These are phyloP conservation scores for Zelostemma sp. DNA, from an alignment of 1,140 invertebrate species.

Conservation along the genomic window DNA sequence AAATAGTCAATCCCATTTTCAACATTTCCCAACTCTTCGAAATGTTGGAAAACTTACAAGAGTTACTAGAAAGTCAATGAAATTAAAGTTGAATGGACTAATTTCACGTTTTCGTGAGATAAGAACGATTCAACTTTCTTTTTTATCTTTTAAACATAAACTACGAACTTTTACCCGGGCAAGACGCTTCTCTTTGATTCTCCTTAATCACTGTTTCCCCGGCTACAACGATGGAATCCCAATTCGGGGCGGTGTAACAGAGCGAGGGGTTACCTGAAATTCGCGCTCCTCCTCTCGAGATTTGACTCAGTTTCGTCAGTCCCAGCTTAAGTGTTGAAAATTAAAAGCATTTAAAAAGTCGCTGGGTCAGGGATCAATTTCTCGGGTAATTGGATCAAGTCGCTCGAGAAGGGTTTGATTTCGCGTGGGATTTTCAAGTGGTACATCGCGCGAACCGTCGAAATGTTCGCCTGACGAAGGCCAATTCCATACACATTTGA, in stretches of 20 bases:
- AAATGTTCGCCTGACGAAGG: no score
- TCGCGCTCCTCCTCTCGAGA: slow-evolving; percentile 77
- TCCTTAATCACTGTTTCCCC: slow-evolving; percentile 67
- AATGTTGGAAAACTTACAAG: no score
- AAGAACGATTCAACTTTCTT: neutral
- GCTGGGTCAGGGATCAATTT: slow-evolving; percentile 36
- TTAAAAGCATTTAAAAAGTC: slow-evolving; percentile 3
- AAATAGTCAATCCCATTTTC: neutral
- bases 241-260: slow-evolving; percentile 83
- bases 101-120: no score
- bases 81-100: no score
- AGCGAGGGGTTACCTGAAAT: slow-evolving; percentile 80
- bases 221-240: slow-evolving; percentile 73
- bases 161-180: slow-evolving; percentile 35
- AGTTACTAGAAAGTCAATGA: no score
- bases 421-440: slow-evolving; percentile 52
- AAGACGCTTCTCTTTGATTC: slow-evolving; percentile 42
- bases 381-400: slow-evolving; percentile 49
- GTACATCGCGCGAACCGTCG: no score
- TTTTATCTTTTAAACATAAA: neutral
- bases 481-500: no score
- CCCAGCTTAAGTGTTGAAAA: slow-evolving; percentile 72
- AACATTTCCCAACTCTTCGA: neutral
- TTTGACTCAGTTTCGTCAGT: slow-evolving; percentile 75
- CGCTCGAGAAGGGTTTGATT: slow-evolving; percentile 47